Evolutionary conservation across 1,140 invertebrate genomes (phyloP).

Genomic region (Zaprionus taronus): DNA sequence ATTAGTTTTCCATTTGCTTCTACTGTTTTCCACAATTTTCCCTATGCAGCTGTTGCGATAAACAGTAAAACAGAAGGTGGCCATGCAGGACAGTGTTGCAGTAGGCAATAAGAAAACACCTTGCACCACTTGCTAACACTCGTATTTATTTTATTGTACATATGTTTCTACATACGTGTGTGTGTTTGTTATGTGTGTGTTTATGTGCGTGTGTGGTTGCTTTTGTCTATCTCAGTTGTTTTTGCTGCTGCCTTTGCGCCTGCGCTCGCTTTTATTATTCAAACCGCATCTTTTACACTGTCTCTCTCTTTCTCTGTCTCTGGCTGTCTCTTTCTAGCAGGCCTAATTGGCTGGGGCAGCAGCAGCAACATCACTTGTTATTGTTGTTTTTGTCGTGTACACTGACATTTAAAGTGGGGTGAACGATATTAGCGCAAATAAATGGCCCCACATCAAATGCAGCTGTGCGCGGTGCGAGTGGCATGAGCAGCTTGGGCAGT

Average conservation of each 20-base stretch:
- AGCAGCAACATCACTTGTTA: constrained; percentile 30
- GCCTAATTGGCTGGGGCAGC: constrained; percentile 48
- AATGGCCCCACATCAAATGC: constrained; percentile 73
- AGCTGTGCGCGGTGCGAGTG: constrained; percentile 47
- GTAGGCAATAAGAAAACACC: constrained; percentile 61
- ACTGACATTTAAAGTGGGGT: constrained; percentile 82
- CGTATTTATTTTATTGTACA: constrained; percentile 43
- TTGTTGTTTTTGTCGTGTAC: constrained; percentile 46
- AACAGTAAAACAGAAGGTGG: constrained; percentile 4
- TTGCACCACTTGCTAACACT: constrained; percentile 72
- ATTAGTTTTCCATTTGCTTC: not conserved
- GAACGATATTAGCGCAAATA: constrained; percentile 82
- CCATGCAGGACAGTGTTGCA: constrained; percentile 47
- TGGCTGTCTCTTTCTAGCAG: constrained; percentile 28
- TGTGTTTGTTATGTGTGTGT: constrained; percentile 1
- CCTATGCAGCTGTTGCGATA: constrained; percentile 37
- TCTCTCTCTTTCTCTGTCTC: constrained; percentile 16
- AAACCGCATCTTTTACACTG: constrained; percentile 19
- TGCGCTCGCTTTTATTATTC: constrained; percentile 29
- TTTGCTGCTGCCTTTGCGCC: constrained; percentile 36
- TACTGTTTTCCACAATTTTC: not conserved
- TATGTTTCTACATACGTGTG: constrained; percentile 6
- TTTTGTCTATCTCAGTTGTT: constrained; percentile 27
- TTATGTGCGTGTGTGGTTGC: constrained; percentile 19
- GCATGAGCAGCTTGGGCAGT: constrained; percentile 26